These are phyloP conservation scores for Ypsolopha scabrella DNA, from an alignment of 2,888 invertebrate species.

Conservation along the genomic window DNA sequence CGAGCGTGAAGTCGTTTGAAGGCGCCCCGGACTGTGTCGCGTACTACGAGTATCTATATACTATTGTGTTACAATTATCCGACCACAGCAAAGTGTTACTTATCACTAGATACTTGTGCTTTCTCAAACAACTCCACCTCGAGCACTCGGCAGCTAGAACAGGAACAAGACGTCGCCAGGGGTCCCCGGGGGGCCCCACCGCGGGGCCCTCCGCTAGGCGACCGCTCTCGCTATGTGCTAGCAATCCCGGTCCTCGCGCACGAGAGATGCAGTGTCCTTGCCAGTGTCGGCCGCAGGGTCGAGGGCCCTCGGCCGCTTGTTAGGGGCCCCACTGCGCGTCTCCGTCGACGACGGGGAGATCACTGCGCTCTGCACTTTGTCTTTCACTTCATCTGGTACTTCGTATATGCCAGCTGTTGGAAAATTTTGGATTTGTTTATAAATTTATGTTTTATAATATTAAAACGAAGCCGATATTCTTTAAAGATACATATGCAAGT, in stretches of 20 bases:
- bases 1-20: too few relatives aligned
- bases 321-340: constrained; percentile 83
- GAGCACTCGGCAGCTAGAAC: too few relatives aligned
- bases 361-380: constrained; percentile 79
- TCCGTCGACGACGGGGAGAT: constrained; percentile 85
- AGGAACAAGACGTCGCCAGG: neutral
- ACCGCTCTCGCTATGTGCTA: constrained; percentile 19
- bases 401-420: constrained; percentile 78
- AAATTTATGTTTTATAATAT: neutral
- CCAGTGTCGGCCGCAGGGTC: constrained; percentile 91
- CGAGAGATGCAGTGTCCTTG: constrained; percentile 92
- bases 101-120: neutral
- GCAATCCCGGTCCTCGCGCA: constrained; percentile 84
- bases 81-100: neutral
- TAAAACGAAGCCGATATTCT: neutral
- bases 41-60: constrained; percentile 4
- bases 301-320: constrained; percentile 79
- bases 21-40: too few relatives aligned
- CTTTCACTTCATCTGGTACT: constrained; percentile 81
- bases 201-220: neutral
- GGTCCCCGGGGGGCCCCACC: neutral
- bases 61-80: neutral
- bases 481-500: neutral
- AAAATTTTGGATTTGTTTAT: neutral
- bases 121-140: neutral